Evolutionary conservation across 1,140 invertebrate species (phyloP).

Genomic region (Drosophila dunni): DNA sequence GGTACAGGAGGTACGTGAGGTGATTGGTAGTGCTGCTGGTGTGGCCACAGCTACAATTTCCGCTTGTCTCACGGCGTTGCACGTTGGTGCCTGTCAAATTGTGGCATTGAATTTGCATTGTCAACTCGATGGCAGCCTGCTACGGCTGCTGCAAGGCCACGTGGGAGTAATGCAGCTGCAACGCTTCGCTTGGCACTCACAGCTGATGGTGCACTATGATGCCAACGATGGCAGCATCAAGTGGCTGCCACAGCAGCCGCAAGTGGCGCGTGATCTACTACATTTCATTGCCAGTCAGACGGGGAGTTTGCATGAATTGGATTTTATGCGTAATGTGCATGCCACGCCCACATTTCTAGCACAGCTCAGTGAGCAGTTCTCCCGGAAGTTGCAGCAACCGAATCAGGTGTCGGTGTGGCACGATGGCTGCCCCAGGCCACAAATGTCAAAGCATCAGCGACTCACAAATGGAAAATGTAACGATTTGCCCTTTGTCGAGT

Average conservation of each 20-base stretch:
- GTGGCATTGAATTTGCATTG: constrained; percentile 70
- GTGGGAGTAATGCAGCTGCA: constrained; percentile 42
- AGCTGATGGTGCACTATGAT: constrained; percentile 67
- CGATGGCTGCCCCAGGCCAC: constrained; percentile 45
- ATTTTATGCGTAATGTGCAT: constrained; percentile 73
- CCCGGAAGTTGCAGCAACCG: not conserved
- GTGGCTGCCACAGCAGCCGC: constrained; percentile 71
- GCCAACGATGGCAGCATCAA: constrained; percentile 67
- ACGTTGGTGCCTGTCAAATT: constrained; percentile 46
- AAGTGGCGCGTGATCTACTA: constrained; percentile 54
- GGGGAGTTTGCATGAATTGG: constrained; percentile 62
- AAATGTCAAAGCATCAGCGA: constrained; percentile 16
- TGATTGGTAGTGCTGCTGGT: constrained; percentile 12
- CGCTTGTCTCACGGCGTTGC: constrained; percentile 35
- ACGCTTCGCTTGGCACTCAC: constrained; percentile 66
- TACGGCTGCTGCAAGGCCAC: constrained; percentile 30
- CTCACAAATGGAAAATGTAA: constrained; percentile 39
- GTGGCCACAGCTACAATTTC: constrained; percentile 39
- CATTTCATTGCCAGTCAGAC: constrained; percentile 58
- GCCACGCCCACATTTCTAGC: constrained; percentile 69
- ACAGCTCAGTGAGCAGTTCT: constrained; percentile 44
- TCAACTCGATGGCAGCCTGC: constrained; percentile 59
- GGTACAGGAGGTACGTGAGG: no score
- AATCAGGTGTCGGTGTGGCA: constrained; percentile 48
- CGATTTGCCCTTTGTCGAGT: constrained; percentile 69